These are phyloP conservation scores for Exocentrus adspersus DNA, from an alignment of 2,888 invertebrate genomes.

Conservation along the genomic window DNA sequence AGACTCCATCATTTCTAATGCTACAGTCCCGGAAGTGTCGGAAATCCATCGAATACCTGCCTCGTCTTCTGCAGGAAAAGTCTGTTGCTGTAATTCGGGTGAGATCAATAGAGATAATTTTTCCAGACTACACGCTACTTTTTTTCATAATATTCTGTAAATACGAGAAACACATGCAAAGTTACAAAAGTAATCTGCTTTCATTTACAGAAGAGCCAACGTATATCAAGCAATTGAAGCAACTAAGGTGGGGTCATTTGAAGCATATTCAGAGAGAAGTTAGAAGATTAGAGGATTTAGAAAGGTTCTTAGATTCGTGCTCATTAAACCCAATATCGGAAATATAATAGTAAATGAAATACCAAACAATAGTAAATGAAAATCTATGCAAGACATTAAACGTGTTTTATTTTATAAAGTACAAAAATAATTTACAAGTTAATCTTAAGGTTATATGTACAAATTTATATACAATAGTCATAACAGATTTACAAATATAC, in stretches of 20 bases:
- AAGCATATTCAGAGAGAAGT: constrained; percentile 64
- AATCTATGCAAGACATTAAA: not conserved
- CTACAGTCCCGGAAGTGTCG: constrained; percentile 34
- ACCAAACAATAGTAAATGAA: too few species aligned
- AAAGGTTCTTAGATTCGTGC: constrained; percentile 62
- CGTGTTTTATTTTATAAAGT: constrained; percentile 11
- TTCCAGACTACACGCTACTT: too few species aligned
- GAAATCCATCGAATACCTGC: not conserved
- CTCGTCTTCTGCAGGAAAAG: constrained; percentile 19
- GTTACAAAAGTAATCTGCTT: too few species aligned
- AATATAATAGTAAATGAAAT: constrained; percentile 32
- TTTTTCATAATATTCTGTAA: too few species aligned
- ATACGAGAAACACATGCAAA: too few species aligned
- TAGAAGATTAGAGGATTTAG: constrained; percentile 62
- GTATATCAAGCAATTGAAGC: constrained; percentile 62
- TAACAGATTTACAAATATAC: not conserved
- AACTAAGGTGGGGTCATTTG: constrained; percentile 63
- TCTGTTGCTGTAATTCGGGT: constrained; percentile 24
- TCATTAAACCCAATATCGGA: constrained; percentile 42
- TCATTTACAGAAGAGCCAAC: constrained; percentile 44
- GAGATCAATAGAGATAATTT: constrained; percentile 3
- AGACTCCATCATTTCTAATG: constrained; percentile 49
- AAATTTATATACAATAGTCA: constrained; percentile 27
- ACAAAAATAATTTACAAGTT: constrained; percentile 25
- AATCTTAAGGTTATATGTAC: constrained; percentile 11